Percentiles rank a stretch among this genome's conserved stretches.
These are phyloP conservation scores for Drosophila parvula DNA, from an alignment of 1,140 invertebrate species.

Conservation along the genomic window DNA sequence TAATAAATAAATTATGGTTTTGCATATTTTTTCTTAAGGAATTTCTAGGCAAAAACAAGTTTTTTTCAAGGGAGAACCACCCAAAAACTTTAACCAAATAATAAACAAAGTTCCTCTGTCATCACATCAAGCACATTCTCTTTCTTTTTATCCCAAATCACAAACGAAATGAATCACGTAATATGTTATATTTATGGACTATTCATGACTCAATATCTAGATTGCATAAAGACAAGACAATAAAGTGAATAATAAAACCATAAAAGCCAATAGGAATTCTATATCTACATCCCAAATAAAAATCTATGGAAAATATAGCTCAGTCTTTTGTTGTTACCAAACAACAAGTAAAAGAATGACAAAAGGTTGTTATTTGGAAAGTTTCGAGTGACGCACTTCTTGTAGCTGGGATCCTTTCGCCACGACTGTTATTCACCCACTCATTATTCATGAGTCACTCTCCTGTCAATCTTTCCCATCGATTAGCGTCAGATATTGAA, in stretches of 20 bases:
- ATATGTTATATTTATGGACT: constrained; percentile 15
- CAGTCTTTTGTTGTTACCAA: constrained; percentile 1
- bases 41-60: background rate
- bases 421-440: background rate
- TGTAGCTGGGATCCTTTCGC: background rate
- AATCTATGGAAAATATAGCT: background rate
- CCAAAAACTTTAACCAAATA: background rate
- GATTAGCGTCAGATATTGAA: constrained; percentile 21
- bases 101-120: constrained; percentile 10
- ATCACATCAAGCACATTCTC: constrained; percentile 9
- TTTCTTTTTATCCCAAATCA: constrained; percentile 1
- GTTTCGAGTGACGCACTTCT: constrained; percentile 9
- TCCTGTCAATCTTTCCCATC: constrained; percentile 37
- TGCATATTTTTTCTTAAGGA: no score
- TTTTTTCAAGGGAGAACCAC: background rate
- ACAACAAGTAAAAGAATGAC: background rate
- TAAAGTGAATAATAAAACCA: constrained; percentile 36
- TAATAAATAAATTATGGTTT: background rate
- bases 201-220: constrained; percentile 29
- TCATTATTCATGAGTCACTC: constrained; percentile 36
- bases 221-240: constrained; percentile 3
- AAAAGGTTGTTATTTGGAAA: constrained; percentile 15
- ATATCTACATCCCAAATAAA: background rate
- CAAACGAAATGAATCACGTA: constrained; percentile 26
- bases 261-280: constrained; percentile 27